phyloP scores from a whole-genome alignment of 2,888 invertebrate species.

The Andricus curvator region DNA sequence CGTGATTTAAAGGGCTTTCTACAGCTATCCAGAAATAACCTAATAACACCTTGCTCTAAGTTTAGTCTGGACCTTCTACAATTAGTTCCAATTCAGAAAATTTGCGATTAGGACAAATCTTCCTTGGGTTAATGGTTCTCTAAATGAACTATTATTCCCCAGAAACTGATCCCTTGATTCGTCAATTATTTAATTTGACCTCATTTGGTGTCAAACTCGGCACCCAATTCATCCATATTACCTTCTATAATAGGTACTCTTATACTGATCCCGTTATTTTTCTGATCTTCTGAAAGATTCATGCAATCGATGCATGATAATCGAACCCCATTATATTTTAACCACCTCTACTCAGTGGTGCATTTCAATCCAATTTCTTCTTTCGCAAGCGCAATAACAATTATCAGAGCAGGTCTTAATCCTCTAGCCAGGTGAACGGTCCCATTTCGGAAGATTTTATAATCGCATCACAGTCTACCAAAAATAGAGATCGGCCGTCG shows the following conservation, averaged over 20 bases:
- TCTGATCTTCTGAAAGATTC: not conserved
- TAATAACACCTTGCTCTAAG: not conserved
- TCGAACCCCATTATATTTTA: not conserved
- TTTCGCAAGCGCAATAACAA: not conserved
- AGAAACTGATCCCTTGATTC: not conserved
- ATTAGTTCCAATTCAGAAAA: not conserved
- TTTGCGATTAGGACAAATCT: no score
- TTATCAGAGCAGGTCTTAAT: conserved; percentile 3
- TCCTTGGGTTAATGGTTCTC: no score
- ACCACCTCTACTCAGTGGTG: not conserved
- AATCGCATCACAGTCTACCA: conserved; percentile 12
- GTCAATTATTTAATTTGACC: not conserved
- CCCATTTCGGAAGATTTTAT: conserved; percentile 24
- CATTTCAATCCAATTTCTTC: not conserved
- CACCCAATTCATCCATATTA: no score
- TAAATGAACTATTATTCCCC: no score
- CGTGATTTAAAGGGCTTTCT: not conserved
- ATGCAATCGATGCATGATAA: not conserved
- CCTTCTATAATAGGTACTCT: no score
- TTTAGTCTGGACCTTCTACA: not conserved
- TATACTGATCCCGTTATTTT: no score
- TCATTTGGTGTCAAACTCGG: not conserved
- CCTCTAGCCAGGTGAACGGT: conserved; percentile 7
- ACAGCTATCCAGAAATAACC: not conserved
- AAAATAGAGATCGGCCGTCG: conserved; percentile 25